phyloP scores from a whole-genome alignment of 2,888 invertebrate genomes.

The Neoascia interrupta region DNA sequence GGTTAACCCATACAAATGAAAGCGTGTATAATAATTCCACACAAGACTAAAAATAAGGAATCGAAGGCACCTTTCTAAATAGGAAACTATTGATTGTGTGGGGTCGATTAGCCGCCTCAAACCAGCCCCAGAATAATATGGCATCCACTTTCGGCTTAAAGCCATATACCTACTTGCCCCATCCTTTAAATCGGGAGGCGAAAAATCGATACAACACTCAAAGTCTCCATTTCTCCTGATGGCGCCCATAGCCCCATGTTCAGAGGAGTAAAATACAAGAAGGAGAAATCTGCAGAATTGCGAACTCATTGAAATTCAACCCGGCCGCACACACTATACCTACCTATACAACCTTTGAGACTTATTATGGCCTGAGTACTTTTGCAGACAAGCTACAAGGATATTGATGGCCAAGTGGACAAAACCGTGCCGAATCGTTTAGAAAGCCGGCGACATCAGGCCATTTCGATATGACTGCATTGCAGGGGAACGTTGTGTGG shows the following conservation, averaged over 20 bases:
- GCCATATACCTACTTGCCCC: no score
- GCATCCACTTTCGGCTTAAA: no score
- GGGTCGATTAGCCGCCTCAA: no score
- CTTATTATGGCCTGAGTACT: slow-evolving; percentile 1
- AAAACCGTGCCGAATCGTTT: slow-evolving; percentile 13
- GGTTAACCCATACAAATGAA: no score
- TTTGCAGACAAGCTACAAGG: slow-evolving; percentile 13
- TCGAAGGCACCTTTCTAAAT: no score
- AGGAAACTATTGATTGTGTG: no score
- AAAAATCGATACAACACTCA: slow-evolving; percentile 44
- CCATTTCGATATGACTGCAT: slow-evolving; percentile 43
- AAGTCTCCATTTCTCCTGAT: slow-evolving; percentile 7
- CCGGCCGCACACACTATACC: not conserved
- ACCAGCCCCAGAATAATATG: no score
- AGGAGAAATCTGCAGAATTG: not conserved
- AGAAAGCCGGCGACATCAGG: not conserved
- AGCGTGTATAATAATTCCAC: no score
- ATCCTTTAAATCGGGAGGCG: not conserved
- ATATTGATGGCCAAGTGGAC: slow-evolving; percentile 12
- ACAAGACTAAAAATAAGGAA: no score
- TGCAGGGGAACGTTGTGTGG: slow-evolving; percentile 30
- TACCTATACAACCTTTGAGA: not conserved
- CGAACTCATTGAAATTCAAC: slow-evolving; percentile 26
- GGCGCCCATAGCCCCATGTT: no score
- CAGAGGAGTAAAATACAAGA: no score